Percentiles rank a stretch among this genome's conserved stretches.
phyloP scores from a whole-genome alignment of 2,113 vertebrate species.

The Empidonax alnorum region DNA sequence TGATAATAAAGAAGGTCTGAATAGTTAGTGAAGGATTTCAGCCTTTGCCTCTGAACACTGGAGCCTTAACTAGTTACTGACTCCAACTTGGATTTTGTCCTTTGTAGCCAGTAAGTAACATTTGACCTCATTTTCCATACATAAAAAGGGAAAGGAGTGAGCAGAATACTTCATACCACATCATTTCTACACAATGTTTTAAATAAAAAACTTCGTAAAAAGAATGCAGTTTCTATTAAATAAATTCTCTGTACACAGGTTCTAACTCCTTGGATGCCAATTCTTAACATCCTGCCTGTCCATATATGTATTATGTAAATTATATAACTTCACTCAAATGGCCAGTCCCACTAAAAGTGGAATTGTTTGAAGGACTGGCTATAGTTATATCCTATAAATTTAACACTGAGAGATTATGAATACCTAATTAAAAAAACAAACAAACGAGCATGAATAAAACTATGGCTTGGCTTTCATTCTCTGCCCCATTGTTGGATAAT shows the following conservation, averaged over 20 bases:
- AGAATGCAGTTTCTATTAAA: background rate
- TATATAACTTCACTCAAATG: background rate
- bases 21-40: background rate
- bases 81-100: background rate
- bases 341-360: background rate
- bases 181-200: background rate
- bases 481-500: background rate
- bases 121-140: background rate
- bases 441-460: background rate
- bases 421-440: background rate
- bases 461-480: background rate
- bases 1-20: background rate
- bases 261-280: background rate
- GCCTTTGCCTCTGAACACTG: background rate
- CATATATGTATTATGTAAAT: background rate
- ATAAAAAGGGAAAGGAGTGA: background rate
- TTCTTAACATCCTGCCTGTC: background rate
- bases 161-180: background rate
- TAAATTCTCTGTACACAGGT: background rate
- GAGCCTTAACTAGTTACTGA: background rate
- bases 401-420: background rate
- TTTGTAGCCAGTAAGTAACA: background rate
- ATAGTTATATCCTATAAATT: background rate
- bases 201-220: background rate
- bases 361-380: background rate